These are phyloP conservation scores for Epistrophe eligans DNA, from an alignment of 2,888 invertebrate species.

Conservation along the genomic window DNA sequence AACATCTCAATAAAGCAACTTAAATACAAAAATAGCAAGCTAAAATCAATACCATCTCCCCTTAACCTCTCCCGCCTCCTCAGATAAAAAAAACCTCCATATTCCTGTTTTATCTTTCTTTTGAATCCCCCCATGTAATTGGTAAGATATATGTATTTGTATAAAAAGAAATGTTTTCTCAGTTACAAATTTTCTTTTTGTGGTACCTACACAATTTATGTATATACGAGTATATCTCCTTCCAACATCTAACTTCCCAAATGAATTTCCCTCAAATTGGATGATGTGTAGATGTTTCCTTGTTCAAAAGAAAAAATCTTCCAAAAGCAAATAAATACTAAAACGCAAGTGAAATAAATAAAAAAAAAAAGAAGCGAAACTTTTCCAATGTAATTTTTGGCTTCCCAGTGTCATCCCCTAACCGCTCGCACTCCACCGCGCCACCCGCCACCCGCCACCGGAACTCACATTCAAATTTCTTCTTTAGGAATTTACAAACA, in stretches of 20 bases:
- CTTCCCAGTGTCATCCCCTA: slow-evolving; percentile 1
- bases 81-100: neutral
- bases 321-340: slow-evolving; percentile 32
- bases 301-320: slow-evolving; percentile 11
- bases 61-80: too few relatives aligned
- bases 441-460: too few relatives aligned
- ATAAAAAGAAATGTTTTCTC: neutral
- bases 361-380: slow-evolving; percentile 6
- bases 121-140: neutral
- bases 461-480: slow-evolving; percentile 31
- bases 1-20: neutral
- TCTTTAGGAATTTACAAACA: slow-evolving; percentile 22
- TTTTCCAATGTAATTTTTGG: slow-evolving; percentile 45
- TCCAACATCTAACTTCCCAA: slow-evolving; percentile 10
- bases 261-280: slow-evolving; percentile 41
- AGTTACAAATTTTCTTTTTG: slow-evolving; percentile 29
- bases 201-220: slow-evolving; percentile 24
- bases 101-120: neutral
- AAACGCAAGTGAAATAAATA: neutral
- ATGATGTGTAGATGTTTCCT: slow-evolving; percentile 34
- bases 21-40: neutral
- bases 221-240: neutral
- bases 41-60: neutral
- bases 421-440: too few relatives aligned
- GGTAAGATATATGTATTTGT: neutral